These are phyloP conservation scores for Anthrax anthrax DNA, from an alignment of 2,888 invertebrate genomes.

Conservation along the genomic window DNA sequence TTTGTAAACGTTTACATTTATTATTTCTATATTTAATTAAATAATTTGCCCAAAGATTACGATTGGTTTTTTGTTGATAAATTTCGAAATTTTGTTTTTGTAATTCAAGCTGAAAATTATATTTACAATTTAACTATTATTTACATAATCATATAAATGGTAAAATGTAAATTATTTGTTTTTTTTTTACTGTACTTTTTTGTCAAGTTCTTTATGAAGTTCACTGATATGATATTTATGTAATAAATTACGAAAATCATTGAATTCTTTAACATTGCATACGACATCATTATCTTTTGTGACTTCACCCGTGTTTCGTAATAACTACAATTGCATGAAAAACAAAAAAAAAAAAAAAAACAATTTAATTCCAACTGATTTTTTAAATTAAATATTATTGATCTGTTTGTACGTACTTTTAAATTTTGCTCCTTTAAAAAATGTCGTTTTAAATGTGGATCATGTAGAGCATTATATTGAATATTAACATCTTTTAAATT, in stretches of 20 bases:
- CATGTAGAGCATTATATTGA: slow-evolving; percentile 44
- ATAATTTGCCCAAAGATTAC: background rate
- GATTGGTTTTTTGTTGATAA: background rate
- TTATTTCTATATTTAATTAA: too few species aligned
- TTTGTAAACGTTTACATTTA: background rate
- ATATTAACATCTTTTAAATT: slow-evolving; percentile 21
- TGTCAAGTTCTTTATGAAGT: slow-evolving; percentile 32
- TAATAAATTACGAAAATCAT: slow-evolving; percentile 45
- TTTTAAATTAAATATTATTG: slow-evolving; percentile 15
- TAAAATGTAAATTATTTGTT: too few species aligned
- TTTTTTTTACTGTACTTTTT: slow-evolving; percentile 12
- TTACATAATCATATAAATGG: background rate
- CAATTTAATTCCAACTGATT: too few species aligned
- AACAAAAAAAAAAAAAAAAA: too few species aligned
- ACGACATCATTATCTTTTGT: slow-evolving; percentile 45
- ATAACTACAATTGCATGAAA: slow-evolving; percentile 22
- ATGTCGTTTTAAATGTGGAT: slow-evolving; percentile 41
- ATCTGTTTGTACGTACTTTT: slow-evolving; percentile 20
- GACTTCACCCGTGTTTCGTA: slow-evolving; percentile 41
- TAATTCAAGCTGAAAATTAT: background rate
- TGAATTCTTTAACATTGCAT: slow-evolving; percentile 48
- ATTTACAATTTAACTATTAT: background rate
- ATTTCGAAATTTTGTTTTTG: background rate
- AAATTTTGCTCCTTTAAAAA: slow-evolving; percentile 33
- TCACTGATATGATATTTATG: slow-evolving; percentile 41